Conservation (phyloP, 1,140 invertebrate genomes). For the Macrosteles quadrilineatus region DNA sequence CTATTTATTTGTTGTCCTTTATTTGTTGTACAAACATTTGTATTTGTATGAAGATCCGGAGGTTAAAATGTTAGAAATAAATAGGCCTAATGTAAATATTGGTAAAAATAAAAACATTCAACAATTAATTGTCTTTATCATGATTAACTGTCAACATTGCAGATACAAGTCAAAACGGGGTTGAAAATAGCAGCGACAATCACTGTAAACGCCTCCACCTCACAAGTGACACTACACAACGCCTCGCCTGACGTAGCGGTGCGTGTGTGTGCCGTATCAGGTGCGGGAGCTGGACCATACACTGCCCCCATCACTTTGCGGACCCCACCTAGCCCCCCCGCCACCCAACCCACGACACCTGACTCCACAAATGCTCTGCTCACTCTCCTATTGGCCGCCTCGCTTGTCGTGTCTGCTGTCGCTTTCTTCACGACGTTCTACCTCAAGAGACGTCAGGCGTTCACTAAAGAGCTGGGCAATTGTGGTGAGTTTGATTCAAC, state of each 20-base stretch:
- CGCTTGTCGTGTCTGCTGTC: conserved; percentile 65
- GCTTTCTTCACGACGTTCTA: conserved; percentile 61
- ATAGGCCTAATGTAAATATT: too few relatives aligned
- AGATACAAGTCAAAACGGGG: not conserved
- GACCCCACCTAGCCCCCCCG: not conserved
- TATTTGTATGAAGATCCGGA: too few relatives aligned
- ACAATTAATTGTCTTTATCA: too few relatives aligned
- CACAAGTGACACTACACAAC: not conserved
- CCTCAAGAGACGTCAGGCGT: conserved; percentile 58
- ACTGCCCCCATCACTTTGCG: conserved; percentile 48
- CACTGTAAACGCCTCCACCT: not conserved
- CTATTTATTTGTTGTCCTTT: too few relatives aligned
- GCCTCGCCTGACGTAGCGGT: conserved; percentile 48
- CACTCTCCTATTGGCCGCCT: conserved; percentile 68
- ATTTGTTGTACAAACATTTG: too few relatives aligned
- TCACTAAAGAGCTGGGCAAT: conserved; percentile 46
- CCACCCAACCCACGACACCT: not conserved
- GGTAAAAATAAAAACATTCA: too few relatives aligned
- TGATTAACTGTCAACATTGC: too few relatives aligned
- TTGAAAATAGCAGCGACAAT: not conserved
- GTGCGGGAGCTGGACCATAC: conserved; percentile 67
- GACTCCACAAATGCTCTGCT: conserved; percentile 68
- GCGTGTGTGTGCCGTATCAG: conserved; percentile 70
- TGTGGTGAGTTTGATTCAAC: conserved; percentile 23
- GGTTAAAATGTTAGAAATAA: too few relatives aligned